A percentile compares a stretch with the other conserved stretches of the same genome.
phyloP scores from a whole-genome alignment of 2,888 invertebrate species.

The Orchesella flavescens region DNA sequence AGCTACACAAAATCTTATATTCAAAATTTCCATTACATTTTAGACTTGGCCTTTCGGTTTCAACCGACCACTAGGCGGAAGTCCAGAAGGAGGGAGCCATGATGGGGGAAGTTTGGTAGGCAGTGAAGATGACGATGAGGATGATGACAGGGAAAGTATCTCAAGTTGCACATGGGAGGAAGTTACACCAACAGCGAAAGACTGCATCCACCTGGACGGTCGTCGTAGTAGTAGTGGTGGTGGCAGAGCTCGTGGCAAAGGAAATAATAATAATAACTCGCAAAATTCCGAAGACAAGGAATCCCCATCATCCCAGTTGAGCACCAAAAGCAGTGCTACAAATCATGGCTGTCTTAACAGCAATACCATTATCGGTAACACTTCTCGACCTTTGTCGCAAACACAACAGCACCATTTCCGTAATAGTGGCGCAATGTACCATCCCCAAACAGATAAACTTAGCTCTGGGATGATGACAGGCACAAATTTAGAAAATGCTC shows the following conservation, averaged over 20 bases:
- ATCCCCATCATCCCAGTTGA: conserved; percentile 2
- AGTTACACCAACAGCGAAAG: conserved; percentile 61
- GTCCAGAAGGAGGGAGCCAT: conserved; percentile 63
- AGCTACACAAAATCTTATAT: no score
- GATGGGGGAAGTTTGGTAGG: conserved; percentile 59
- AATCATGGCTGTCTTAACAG: not conserved
- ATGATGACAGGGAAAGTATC: conserved; percentile 58
- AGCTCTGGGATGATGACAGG: conserved; percentile 20
- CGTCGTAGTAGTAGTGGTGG: not conserved
- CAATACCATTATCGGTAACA: not conserved
- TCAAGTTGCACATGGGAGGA: conserved; percentile 70
- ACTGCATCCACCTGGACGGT: conserved; percentile 70
- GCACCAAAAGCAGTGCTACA: not conserved
- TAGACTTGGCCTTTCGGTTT: conserved; percentile 72
- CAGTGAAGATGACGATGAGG: conserved; percentile 64
- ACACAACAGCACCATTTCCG: conserved; percentile 31
- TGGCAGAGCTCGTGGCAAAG: conserved; percentile 44
- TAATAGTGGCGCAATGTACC: conserved; percentile 8
- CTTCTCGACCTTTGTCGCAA: conserved; percentile 45
- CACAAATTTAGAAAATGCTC: conserved; percentile 45
- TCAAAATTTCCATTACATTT: not conserved
- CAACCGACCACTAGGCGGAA: conserved; percentile 69
- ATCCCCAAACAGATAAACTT: conserved; percentile 18
- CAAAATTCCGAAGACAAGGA: conserved; percentile 27
- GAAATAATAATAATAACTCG: conserved; percentile 12